Percentiles rank a stretch among this genome's conserved stretches.
phyloP scores from a whole-genome alignment of 2,888 invertebrate genomes.

The Resseliella maxima region DNA sequence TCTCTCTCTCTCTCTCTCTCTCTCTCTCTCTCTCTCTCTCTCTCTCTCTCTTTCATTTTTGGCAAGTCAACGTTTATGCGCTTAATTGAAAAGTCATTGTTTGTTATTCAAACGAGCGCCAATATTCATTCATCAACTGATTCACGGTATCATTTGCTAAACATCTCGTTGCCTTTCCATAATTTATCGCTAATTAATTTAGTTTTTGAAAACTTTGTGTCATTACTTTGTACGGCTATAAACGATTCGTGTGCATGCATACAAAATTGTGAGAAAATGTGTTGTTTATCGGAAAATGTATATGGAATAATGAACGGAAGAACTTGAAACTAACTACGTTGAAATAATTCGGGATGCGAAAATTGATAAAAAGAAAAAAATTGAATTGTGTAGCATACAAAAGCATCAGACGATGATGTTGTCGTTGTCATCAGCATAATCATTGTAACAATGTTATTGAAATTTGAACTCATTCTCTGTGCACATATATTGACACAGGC shows the following conservation, averaged over 20 bases:
- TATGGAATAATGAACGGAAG: neutral
- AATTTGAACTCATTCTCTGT: neutral
- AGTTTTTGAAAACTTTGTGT: neutral
- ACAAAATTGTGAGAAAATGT: neutral
- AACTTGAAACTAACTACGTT: conserved; percentile 1
- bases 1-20: too few species aligned
- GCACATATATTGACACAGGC: neutral
- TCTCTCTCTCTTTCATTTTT: neutral
- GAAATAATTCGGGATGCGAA: neutral
- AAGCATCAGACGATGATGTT: neutral
- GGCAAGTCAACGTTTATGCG: neutral
- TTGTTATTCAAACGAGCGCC: neutral
- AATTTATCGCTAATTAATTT: conserved; percentile 47
- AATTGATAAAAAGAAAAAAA: neutral
- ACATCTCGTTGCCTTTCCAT: neutral
- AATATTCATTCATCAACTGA: neutral
- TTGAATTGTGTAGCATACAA: neutral
- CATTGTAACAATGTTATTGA: conserved; percentile 32
- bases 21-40: too few species aligned
- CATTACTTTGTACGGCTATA: neutral
- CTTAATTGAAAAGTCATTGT: conserved; percentile 37
- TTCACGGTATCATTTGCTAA: neutral
- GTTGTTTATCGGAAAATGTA: too few species aligned
- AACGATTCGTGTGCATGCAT: neutral
- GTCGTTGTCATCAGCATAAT: conserved; percentile 12